Percentiles rank a stretch among this genome's conserved stretches.
Evolutionary conservation across 2,797 vertebrate genomes (phyloP).

Genomic region (Distichodus sexfasciatus): DNA sequence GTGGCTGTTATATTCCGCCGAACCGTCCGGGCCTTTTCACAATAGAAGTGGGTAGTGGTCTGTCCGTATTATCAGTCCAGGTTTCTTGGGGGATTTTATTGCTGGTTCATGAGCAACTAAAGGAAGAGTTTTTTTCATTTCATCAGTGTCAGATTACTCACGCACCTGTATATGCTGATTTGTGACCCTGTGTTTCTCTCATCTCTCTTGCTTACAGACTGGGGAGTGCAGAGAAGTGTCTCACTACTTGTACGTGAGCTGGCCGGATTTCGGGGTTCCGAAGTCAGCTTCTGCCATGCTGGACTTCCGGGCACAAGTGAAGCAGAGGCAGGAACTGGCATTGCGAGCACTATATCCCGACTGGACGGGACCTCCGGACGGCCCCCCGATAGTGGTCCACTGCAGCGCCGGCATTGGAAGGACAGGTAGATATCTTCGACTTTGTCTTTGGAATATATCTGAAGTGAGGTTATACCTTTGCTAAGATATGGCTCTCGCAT

Average conservation of each 20-base stretch:
- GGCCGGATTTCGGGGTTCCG: conserved; percentile 88
- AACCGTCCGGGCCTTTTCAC: no score
- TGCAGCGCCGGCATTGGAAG: conserved; percentile 86
- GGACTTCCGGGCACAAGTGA: conserved; percentile 80
- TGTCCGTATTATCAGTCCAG: no score
- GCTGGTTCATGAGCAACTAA: no score
- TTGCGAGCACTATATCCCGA: conserved; percentile 68
- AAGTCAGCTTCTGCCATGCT: conserved; percentile 84
- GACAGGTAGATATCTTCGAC: conserved; percentile 78
- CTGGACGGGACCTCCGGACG: conserved; percentile 76
- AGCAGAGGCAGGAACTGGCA: conserved; percentile 72
- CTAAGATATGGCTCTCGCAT: background rate
- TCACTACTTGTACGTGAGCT: conserved; percentile 85
- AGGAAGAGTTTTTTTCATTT: no score
- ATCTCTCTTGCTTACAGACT: conserved; percentile 62
- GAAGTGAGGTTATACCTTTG: background rate
- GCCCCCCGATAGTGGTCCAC: conserved; percentile 82
- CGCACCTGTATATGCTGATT: background rate
- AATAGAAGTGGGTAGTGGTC: no score
- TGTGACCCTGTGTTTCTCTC: no score
- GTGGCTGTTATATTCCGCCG: no score
- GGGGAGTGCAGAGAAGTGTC: conserved; percentile 78
- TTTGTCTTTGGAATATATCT: no score
- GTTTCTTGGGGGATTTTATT: no score
- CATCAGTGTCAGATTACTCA: no score